Evolutionary conservation across 2,888 invertebrate genomes (phyloP), one percentile per base, ranked within the genome.

Genomic region (Lasioglossum calceatum): DNA sequence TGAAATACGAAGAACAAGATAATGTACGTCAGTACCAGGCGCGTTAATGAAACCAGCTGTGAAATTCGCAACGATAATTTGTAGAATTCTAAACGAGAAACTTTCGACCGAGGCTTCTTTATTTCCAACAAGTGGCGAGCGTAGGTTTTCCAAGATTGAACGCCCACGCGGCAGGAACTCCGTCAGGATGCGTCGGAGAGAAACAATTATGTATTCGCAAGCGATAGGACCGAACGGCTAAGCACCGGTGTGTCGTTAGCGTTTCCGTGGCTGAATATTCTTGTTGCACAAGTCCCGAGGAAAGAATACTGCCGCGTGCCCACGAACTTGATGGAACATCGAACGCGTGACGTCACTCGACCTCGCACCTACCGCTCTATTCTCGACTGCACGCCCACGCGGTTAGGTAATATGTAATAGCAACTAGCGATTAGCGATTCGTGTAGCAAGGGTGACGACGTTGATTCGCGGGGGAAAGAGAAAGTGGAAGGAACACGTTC

Each of bases 281-380:
- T 71, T n/a, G 79, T 87, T 83, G 87, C 83, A 75, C 87, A 83
- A 83, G 84, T 19, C 2, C 4, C 19, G 79, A 27, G 76, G 58
- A 84, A 81, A 87, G 81, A 81, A 81, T 79, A 79, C 81, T 27
- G 77, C 76, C 54, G 47, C 79, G 81, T 90, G 88, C 81, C 90
- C 90, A 88, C 90, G 90, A 90, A 90, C 90, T 90, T 90, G 90
- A 85, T 82, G 83, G 83, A 87, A 87, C 87, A 84, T 90, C 88
- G 84, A 87, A 88, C 81, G 81, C 64, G 67, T 85, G 91, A 90
- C 88, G 83, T 90, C 90, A 90, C 64, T 87, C 89, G 89, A 82
- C 90, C 91, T 88, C 91, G 87, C 79, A 81, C 88, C 82, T 85
- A 85, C 86, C 82, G 80, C 81, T 90, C 84, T 90, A 89, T 90